Base-by-base conservation (phyloP, 2,113 vertebrate species). In the Platysternon megacephalum region DNA sequence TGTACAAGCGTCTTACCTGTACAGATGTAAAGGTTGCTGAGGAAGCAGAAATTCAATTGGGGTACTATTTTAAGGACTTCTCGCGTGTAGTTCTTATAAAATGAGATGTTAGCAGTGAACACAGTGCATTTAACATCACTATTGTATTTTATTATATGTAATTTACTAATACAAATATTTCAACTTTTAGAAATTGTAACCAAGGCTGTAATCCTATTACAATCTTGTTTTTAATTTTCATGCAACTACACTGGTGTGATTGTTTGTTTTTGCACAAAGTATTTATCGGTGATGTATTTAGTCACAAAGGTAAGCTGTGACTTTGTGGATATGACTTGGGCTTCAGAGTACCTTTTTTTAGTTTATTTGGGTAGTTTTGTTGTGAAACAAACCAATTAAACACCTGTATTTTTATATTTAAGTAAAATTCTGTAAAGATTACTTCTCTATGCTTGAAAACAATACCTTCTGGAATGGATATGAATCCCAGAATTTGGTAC, bases 221-320 rank as follows among this genome's bases (percentile, higher is more conserved):
- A 98, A 98, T 98, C 97, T 98, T 98, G 98, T 98, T 98, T 98
- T 98, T 98, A 98, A 98, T 98, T 98, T 98, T 98, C 97, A 98
- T 98, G 98, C 98, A 98, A 98, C 97, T 99, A 99, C 99, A 99
- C 99, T 99, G 99, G 99, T 99, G 98, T 99, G 99, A 97, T 98
- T 98, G 98, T 98, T 99, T 68, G 61, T 68, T 72, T 72, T 72
- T 99, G 99, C 99, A 99, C 99, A 99, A 94, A 83, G 93, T 98
- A 96, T 98, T 98, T 97, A 98, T 97, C 97, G 97, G 98, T 98
- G 98, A 99, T 98, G 97, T 98, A 97, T 96, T 97, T 96, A 98
- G 97, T 98, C 98, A 98, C 98, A 98, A 98, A 97, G 97, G 98
- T 98, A 98, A 98, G 97, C 98, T 98, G 98, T 98, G 98, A 98